These are phyloP conservation scores for Tinamus major DNA, from an alignment of 2,797 vertebrate species.

Conservation along the genomic window DNA sequence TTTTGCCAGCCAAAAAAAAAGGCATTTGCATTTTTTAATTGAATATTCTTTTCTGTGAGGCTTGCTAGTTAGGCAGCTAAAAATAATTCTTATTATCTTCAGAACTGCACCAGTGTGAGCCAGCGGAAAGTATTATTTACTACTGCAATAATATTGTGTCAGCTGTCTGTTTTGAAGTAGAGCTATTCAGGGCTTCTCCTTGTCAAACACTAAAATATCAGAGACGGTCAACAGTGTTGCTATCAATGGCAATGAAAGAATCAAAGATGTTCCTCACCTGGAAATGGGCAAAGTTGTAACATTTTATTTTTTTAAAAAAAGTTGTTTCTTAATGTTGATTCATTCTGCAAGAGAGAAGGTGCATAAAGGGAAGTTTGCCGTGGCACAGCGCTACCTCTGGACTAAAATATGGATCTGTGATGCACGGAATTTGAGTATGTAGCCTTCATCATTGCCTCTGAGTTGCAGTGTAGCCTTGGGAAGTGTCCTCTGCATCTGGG, in stretches of 20 bases:
- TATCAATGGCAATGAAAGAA: background rate
- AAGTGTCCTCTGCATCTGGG: background rate
- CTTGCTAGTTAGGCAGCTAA: slow-evolving; percentile 55
- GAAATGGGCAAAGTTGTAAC: background rate
- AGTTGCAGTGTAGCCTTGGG: background rate
- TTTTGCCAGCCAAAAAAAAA: slow-evolving; percentile 41
- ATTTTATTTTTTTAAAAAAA: background rate
- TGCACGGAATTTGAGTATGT: background rate
- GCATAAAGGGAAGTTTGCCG: background rate
- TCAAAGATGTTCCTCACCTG: background rate
- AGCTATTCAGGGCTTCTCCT: slow-evolving; percentile 4
- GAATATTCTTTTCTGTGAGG: slow-evolving; percentile 52
- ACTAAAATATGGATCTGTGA: background rate
- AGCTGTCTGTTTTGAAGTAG: slow-evolving; percentile 18
- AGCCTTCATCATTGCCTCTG: background rate
- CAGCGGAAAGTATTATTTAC: slow-evolving; percentile 40
- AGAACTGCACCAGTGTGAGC: slow-evolving; percentile 30
- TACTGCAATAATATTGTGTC: slow-evolving; percentile 30
- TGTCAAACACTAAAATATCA: background rate
- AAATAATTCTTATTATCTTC: slow-evolving; percentile 65
- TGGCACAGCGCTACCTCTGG: background rate
- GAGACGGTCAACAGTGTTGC: background rate
- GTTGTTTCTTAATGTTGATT: background rate
- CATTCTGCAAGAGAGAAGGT: background rate
- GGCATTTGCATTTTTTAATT: slow-evolving; percentile 68